phyloP scores from a whole-genome alignment of 1,140 invertebrate species.

The Caenorhabditis tropicalis region DNA sequence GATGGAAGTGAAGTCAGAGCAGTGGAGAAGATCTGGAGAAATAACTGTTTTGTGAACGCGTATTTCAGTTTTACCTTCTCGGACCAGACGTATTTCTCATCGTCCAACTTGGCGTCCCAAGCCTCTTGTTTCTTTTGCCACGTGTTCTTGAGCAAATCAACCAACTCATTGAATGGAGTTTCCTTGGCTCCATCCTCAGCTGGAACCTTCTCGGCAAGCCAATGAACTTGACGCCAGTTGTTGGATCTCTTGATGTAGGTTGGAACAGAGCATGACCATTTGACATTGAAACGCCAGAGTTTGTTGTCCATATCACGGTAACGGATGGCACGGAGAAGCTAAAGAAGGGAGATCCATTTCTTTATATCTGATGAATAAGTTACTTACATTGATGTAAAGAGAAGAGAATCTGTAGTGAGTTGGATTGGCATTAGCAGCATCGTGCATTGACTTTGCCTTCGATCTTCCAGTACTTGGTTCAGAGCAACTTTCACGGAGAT shows the following conservation, averaged over 20 bases:
- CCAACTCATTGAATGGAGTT: conserved; percentile 51
- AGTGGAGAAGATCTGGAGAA: conserved; percentile 42
- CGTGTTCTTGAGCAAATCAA: conserved; percentile 46
- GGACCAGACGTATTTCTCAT: conserved; percentile 59
- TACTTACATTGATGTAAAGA: conserved; percentile 73
- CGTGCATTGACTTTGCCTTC: conserved; percentile 62
- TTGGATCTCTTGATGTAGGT: conserved; percentile 74
- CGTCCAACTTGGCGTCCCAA: conserved; percentile 62
- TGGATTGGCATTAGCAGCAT: conserved; percentile 74
- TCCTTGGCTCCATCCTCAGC: conserved; percentile 50
- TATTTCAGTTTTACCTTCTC: conserved; percentile 53
- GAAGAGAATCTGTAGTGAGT: conserved; percentile 75
- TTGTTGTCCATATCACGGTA: conserved; percentile 59
- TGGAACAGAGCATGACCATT: conserved; percentile 74
- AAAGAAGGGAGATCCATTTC: not conserved
- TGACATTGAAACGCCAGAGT: conserved; percentile 69
- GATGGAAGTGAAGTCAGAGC: conserved; percentile 20
- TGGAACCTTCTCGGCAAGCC: conserved; percentile 65
- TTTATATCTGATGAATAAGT: not conserved
- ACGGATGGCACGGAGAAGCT: conserved; percentile 57
- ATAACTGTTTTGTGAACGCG: not conserved
- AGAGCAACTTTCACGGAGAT: conserved; percentile 75
- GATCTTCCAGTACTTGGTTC: conserved; percentile 75
- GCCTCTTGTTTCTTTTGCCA: conserved; percentile 62
- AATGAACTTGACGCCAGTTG: conserved; percentile 72